Base-by-base conservation (phyloP, 2,888 invertebrate species). In the Phyto melanocephala region DNA sequence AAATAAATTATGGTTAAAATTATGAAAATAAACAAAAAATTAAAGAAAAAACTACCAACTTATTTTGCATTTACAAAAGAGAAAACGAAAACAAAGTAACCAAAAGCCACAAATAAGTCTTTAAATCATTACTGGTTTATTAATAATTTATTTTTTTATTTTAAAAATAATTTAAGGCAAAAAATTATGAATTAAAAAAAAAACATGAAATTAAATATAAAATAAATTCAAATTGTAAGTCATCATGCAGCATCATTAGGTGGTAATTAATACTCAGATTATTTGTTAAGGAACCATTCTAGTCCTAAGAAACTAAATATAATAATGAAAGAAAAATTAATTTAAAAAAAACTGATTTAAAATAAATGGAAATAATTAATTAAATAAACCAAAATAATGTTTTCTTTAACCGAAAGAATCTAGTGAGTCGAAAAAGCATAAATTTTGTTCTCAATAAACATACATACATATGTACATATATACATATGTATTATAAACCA, bases 221-320 rank as follows among this genome's bases (percentile, higher is more conserved):
- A 15, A 58, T 50, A 52, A 60, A 68, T 67, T 68, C 52, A 62
- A 60, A 28, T 68, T 79, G 33, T 75, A 79, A 82, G 78, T 79
- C 74, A 81, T 81, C 74, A 78, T 78, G 58, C 68, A 75, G 58
- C 68, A 75, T 78, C 78, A 74, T 60, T 80, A 78, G 70, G 56
- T 82, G 77, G 56, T 82, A 78, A 82, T 82, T 82, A 78, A 82
- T 82, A 78, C 78, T 82, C 81, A 82, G 74, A 65, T 70, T 52
- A 78, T 71, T 75, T 79, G 75, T 82, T 82, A 79, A 82, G 82
- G 52, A 80, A 75, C 79, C 58, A 82, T 78, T 82, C 82, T 82
- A 82, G 82, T 82, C 82, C 82, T 82, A 82, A 82, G 82, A 20
- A 70, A 75, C 75, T 79, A 82, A 82, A 70, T 74, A 74, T 56